Conservation (phyloP, 2,797 vertebrate genomes). For the Staurois parvus region DNA sequence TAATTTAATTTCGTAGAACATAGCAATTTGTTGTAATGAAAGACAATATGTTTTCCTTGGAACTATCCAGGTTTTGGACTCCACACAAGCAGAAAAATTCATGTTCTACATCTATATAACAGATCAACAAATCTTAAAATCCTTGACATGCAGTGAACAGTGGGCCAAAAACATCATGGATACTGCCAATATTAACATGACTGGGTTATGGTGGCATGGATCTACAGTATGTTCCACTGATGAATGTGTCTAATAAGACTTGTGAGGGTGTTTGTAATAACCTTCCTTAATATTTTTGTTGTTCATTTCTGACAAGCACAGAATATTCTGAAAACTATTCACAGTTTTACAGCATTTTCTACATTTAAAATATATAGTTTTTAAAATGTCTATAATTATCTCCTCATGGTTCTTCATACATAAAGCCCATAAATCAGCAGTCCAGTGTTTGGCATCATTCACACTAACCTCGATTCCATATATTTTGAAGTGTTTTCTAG, state of each 20-base stretch:
- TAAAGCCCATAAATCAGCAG: too few relatives aligned
- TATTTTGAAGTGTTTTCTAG: too few relatives aligned
- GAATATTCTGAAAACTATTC: too few relatives aligned
- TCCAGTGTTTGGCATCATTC: too few relatives aligned
- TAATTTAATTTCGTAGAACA: slow-evolving; percentile 32
- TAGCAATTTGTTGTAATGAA: slow-evolving; percentile 46
- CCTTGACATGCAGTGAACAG: slow-evolving; percentile 27
- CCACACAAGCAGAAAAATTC: slow-evolving; percentile 47
- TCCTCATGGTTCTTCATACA: too few relatives aligned
- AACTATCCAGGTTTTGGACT: slow-evolving; percentile 28
- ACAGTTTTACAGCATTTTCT: too few relatives aligned
- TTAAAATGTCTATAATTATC: too few relatives aligned
- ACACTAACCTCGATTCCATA: too few relatives aligned
- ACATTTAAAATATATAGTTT: too few relatives aligned
- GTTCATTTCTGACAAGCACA: background rate
- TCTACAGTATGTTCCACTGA: background rate
- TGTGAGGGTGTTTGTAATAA: background rate
- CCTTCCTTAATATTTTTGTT: background rate
- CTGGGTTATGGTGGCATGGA: slow-evolving; percentile 8
- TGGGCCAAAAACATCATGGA: slow-evolving; percentile 40
- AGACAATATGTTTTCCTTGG: slow-evolving; percentile 53
- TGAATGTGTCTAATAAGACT: background rate
- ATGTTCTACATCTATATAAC: slow-evolving; percentile 43
- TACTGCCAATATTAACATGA: slow-evolving; percentile 42
- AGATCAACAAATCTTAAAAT: slow-evolving; percentile 55